Base-by-base conservation (phyloP, 2,113 vertebrate genomes). In the Pomatostomus ruficeps region DNA sequence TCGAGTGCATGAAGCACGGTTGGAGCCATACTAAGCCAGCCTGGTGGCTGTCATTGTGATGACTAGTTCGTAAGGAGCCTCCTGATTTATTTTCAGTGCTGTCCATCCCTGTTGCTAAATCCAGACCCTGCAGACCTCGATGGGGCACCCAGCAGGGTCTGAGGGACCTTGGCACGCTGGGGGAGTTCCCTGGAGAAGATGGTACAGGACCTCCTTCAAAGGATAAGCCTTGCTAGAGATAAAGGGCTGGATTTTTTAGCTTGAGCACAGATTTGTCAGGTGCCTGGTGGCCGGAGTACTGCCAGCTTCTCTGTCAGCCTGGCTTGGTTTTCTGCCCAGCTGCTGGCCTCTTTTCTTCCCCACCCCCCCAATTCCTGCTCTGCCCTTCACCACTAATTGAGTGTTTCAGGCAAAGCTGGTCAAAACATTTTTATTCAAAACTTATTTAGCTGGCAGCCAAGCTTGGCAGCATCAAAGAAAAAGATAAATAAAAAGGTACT, bases 361-460 rank as follows among this genome's bases (percentile, higher is more conserved):
- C 3, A 14, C 29, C 51, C 38, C 1, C 7, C 7, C 29, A 11
- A 6, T 61, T 73, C 65, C 35, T 84, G 49, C 35, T 77, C 66
- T 75, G 59, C 35, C 66, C n/a, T 87, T 78, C 77, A 40, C 28
- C 51, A 31, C 33, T 91, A 82, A 83, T 74, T 40, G 43, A 90
- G 42, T 79, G 65, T 92, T 95, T 87, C 74, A 79, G 54, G 74
- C 61, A 94, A 88, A 91, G 71, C 54, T 55, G 77, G 62, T 88
- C 91, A 95, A 94, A 94, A 83, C 51, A 70, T 73, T 93, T 93
- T 75, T 82, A 85, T 94, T 95, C 74, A 89, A 66, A 90, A 91
- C 46, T 86, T 84, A 80, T 74, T 95, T 91, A 80, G 35, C 79
- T 80, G 82, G 72, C 71, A 83, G 63, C 9, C 4, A 7, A 68